Evolutionary conservation across 1,140 invertebrate genomes (phyloP).

Genomic region (Phthorimaea operculella): DNA sequence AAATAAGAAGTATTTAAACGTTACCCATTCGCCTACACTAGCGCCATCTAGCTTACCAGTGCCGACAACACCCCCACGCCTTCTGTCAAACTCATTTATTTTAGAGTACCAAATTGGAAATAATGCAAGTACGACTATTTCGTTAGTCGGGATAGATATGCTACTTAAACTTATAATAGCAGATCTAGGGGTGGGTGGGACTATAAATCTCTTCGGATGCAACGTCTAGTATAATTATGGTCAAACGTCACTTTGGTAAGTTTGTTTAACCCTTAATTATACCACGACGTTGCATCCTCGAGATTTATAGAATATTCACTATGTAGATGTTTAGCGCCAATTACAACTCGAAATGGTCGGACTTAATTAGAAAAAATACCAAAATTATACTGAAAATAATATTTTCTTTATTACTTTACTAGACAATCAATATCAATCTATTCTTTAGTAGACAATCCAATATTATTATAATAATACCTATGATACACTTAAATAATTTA

Average conservation of each 20-base stretch:
- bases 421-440: background rate
- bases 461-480: background rate
- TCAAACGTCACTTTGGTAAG: conserved; percentile 10
- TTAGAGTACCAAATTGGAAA: background rate
- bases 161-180: too few relatives aligned
- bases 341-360: background rate
- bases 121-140: background rate
- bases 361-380: background rate
- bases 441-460: background rate
- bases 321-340: conserved; percentile 8
- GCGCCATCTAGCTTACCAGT: background rate
- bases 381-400: background rate
- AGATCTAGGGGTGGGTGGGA: conserved; percentile 3
- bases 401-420: background rate
- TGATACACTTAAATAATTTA: background rate
- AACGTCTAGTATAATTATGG: conserved; percentile 11
- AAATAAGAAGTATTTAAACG: background rate
- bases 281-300: conserved; percentile 8
- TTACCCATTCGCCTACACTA: background rate
- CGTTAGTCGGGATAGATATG: background rate
- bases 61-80: background rate
- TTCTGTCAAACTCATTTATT: too few relatives aligned
- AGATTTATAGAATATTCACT: conserved; percentile 7
- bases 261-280: conserved; percentile 10
- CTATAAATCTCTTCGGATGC: conserved; percentile 10